Base-by-base conservation (phyloP, 1,140 invertebrate genomes). In the Agrypnia vestita region DNA sequence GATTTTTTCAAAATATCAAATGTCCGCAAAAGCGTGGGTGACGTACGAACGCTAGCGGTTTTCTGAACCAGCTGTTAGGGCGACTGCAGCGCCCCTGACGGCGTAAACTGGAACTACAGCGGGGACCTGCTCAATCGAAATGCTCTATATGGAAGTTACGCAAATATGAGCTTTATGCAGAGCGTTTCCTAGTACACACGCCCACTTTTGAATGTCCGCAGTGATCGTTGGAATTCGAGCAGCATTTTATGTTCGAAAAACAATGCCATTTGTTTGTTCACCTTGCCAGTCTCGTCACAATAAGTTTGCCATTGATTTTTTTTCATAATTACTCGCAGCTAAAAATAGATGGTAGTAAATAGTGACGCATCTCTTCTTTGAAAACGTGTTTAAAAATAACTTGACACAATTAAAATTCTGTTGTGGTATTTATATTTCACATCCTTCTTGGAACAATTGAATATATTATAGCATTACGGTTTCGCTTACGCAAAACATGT, bases 131-230 rank as follows among this genome's bases (percentile, higher is more conserved):
- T 47, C 56, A 76, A 76, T 76, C 74, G 74, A 76, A 76, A 75
- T 35, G 51, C 73, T 76, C 44, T 47, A 49, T 64, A 62, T 62
- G 56, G 56, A 56, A 19, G 74, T 49, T 62, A 76, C 17, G 74
- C 76, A 49, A 78, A 62, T 78, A 69, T 78, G 61, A 75, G 44
- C 62, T 69, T 78, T 78, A 67, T 55, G 61, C 47, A 4, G 56
- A 19, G 43, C 46, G 17, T 62, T 76, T 78, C 62, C 44, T 43
- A 62, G 46, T 47, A 44, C 25, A 78, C 62, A 78, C 76, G 76
- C 76, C 76, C 76, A 78, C 76, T 75, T 75, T 75, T 75, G 73
- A 59, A 75, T 75, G 73, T 56, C 43, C 49, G 76, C 76, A 61
- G 62, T 44, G 25, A 35, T 53, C 49, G 49, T 19, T 47, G 67